Conservation (phyloP, 2,113 vertebrate genomes). For the Corythornis cristatus region DNA sequence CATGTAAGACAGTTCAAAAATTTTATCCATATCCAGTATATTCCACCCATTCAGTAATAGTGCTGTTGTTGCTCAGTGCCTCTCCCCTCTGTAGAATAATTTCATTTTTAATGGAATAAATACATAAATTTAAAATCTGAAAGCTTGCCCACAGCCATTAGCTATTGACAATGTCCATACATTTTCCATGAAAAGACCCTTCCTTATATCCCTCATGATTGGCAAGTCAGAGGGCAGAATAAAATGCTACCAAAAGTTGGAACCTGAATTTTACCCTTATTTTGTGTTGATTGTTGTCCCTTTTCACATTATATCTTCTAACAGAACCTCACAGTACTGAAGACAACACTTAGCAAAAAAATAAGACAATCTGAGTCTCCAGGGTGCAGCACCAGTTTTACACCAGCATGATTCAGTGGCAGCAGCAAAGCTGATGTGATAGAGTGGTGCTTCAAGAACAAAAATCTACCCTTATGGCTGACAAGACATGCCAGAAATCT, state of each 20-base stretch:
- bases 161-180: conserved; percentile 26
- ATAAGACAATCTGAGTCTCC: not conserved
- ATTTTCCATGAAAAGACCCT: not conserved
- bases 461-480: not conserved
- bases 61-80: not conserved
- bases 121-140: conserved; percentile 40
- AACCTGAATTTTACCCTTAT: not conserved
- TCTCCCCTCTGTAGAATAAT: not conserved
- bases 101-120: conserved; percentile 65
- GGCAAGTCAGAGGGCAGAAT: not conserved
- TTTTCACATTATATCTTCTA: not conserved
- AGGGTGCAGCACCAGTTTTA: not conserved
- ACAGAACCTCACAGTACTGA: not conserved
- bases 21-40: not conserved
- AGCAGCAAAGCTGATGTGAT: not conserved
- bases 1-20: not conserved
- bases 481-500: not conserved
- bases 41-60: not conserved
- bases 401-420: fast-evolving
- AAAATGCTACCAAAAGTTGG: not conserved
- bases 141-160: conserved; percentile 61
- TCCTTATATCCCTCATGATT: not conserved
- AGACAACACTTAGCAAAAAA: not conserved
- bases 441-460: not conserved
- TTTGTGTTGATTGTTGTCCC: not conserved